Base-by-base conservation (phyloP, 2,888 invertebrate genomes). In the Trissolcus japonicus region DNA sequence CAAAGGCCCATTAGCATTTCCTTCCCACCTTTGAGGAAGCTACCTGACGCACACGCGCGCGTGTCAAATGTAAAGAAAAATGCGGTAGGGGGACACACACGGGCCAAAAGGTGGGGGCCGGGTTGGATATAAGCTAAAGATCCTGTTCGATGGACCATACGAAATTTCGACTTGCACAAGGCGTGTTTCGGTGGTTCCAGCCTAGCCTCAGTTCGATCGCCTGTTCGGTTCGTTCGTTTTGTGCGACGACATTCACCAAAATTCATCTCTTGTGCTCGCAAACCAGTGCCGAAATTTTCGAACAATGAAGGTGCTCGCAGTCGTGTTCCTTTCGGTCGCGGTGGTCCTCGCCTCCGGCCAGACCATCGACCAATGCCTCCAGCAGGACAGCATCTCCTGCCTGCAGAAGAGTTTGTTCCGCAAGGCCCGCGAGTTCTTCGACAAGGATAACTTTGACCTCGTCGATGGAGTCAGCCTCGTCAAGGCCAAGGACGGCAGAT, bases 351-450 rank as follows among this genome's bases (percentile, higher is more conserved):
- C 83, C 55, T 82, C 83, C 14, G 85, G 86, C 60, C 88, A 90
- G 79, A 89, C 82, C 80, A 88, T 92, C 82, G 90, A 91, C 82
- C 91, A 91, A 81, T 93, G 93, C 84, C 89, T 92, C 79, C 89
- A 91, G 81, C 90, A 91, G 84, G 93, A 93, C 89, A 92, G 93
- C 72, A 92, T 93, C 79, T 91, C 92, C 81, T 93, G 93, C 89
- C 88, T 93, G 76, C 93, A 93, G 88, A 89, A 91, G 83, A 90
- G 90, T 73, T 86, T 92, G 72, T 93, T 90, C 90, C 90, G 92
- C 75, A 91, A 90, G 82, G 91, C 92, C 51, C 91, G 90, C 84
- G 90, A 91, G 35, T 90, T 93, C 86, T 92, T 93, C 83, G 91
- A 90, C 61, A 91, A 90, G 86, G 92, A 92, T 68, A 91, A 88